A percentile compares a stretch with the other conserved stretches of the same genome.
These are phyloP conservation scores for Drosophila ironensis DNA, from an alignment of 1,140 invertebrate genomes.

Conservation along the genomic window DNA sequence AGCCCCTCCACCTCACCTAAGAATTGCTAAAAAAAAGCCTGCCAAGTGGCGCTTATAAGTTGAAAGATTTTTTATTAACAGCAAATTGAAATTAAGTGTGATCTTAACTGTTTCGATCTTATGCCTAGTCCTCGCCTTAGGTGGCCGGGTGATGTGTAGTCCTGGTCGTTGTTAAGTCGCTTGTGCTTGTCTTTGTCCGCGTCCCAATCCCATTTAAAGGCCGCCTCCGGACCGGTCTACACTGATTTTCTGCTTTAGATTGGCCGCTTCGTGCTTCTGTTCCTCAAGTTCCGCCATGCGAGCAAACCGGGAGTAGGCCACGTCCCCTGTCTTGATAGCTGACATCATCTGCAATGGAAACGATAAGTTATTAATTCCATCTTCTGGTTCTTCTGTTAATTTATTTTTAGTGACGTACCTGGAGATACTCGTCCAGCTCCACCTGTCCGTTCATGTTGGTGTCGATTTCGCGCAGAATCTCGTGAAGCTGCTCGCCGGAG, in stretches of 20 bases:
- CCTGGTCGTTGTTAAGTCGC: slow-evolving; percentile 50
- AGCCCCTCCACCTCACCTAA: too few species aligned
- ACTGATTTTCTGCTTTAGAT: slow-evolving; percentile 89
- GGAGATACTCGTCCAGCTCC: slow-evolving; percentile 98
- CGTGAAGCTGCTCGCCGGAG: slow-evolving; percentile 97
- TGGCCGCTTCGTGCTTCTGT: slow-evolving; percentile 88
- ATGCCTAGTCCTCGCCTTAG: slow-evolving; percentile 44
- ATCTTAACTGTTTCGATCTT: slow-evolving; percentile 46
- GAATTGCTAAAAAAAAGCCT: too few species aligned
- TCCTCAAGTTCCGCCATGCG: slow-evolving; percentile 95
- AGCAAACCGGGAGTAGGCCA: slow-evolving; percentile 95
- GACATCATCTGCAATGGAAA: slow-evolving; percentile 93
- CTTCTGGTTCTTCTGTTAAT: neutral
- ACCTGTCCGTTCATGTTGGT: slow-evolving; percentile 99
- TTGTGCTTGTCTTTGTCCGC: slow-evolving; percentile 6
- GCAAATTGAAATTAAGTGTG: slow-evolving; percentile 67
- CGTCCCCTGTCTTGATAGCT: slow-evolving; percentile 96
- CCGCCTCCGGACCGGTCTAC: slow-evolving; percentile 97
- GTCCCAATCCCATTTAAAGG: too few species aligned
- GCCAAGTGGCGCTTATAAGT: slow-evolving; percentile 14
- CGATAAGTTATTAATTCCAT: neutral
- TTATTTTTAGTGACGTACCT: slow-evolving; percentile 86
- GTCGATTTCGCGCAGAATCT: slow-evolving; percentile 98
- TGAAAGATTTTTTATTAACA: slow-evolving; percentile 69
- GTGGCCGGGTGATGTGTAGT: slow-evolving; percentile 11